Conservation (phyloP, 2,113 vertebrate genomes). For the human region DNA sequence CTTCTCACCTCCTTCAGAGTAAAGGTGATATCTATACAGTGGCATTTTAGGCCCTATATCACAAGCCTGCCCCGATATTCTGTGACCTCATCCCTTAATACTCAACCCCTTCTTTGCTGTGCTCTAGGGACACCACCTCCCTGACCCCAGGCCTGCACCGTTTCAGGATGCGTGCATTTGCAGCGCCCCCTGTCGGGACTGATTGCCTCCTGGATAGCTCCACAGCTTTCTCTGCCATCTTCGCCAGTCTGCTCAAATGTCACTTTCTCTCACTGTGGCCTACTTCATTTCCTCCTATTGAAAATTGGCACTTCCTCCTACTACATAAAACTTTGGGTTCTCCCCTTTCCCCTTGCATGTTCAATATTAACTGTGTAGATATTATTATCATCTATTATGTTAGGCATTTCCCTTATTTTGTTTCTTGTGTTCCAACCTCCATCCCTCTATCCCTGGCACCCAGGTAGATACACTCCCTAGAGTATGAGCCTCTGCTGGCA, state of each 20-base stretch:
- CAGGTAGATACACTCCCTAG: rapidly evolving
- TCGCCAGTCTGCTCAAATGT: background rate
- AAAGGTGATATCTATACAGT: background rate
- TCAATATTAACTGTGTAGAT: no score
- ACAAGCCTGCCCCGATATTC: rapidly evolving
- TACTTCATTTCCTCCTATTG: background rate
- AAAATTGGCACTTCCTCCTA: background rate
- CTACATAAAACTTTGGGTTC: background rate
- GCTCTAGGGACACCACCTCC: rapidly evolving
- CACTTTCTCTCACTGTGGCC: background rate
- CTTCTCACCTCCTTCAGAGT: background rate
- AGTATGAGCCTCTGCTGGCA: no score
- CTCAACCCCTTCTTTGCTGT: background rate
- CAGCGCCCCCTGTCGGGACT: background rate
- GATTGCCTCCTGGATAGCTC: background rate
- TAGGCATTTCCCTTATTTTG: background rate
- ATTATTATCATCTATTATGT: rapidly evolving
- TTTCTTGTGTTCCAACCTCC: background rate
- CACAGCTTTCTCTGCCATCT: background rate
- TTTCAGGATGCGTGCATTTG: background rate
- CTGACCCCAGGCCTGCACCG: rapidly evolving
- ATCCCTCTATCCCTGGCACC: rapidly evolving
- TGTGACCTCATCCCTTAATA: background rate
- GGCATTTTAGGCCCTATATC: background rate
- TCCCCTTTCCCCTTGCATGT: background rate